Evolutionary conservation across 2,797 vertebrate species (phyloP).

Genomic region (Arnoldichthys spilopterus): DNA sequence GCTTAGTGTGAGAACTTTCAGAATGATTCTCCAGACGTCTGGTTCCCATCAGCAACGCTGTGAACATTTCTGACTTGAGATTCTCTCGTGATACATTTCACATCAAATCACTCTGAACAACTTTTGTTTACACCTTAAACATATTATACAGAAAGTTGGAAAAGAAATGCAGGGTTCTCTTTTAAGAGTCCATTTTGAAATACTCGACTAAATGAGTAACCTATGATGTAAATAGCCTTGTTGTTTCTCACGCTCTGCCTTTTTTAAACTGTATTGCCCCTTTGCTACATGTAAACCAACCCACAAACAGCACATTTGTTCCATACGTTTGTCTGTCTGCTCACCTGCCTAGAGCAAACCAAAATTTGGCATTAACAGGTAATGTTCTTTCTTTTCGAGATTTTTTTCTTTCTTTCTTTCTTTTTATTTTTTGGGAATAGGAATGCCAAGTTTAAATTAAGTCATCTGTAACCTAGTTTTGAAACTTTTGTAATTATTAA

Average conservation of each 20-base stretch:
- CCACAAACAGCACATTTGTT: constrained; percentile 35
- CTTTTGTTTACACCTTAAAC: background rate
- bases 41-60: background rate
- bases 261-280: constrained; percentile 34
- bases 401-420: background rate
- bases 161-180: background rate
- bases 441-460: constrained; percentile 54
- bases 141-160: background rate
- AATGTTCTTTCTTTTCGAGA: constrained; percentile 11
- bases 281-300: constrained; percentile 41
- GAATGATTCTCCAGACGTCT: background rate
- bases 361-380: constrained; percentile 55
- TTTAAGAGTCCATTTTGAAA: constrained; percentile 11
- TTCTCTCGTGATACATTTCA: background rate
- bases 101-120: background rate
- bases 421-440: constrained; percentile 43
- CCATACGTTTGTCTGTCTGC: constrained; percentile 47
- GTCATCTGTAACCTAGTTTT: constrained; percentile 60
- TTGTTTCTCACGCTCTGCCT: constrained; percentile 36
- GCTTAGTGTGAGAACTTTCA: too few species aligned
- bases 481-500: constrained; percentile 57
- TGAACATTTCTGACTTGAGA: background rate
- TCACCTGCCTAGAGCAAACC: constrained; percentile 47
- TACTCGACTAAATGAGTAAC: constrained; percentile 33
- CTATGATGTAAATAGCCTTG: constrained; percentile 39